Conservation (phyloP, 1,140 invertebrate genomes). For the Anagrus nilaparvatae region DNA sequence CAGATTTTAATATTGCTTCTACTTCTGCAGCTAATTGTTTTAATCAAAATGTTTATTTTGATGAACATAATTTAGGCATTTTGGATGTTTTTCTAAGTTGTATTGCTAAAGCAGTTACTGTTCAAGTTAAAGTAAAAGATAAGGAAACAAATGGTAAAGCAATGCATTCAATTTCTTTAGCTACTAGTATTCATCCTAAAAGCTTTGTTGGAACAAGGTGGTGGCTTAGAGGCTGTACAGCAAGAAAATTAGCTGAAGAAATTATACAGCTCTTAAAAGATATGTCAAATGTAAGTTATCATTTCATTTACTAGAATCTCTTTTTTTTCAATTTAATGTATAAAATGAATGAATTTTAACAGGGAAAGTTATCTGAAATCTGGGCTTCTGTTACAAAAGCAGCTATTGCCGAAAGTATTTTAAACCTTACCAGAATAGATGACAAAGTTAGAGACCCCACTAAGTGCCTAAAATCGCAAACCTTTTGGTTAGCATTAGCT, state of each 20-base stretch:
- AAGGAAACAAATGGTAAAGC: constrained; percentile 55
- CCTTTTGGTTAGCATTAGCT: constrained; percentile 85
- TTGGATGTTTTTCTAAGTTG: constrained; percentile 79
- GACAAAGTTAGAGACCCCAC: constrained; percentile 62
- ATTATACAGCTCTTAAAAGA: constrained; percentile 83
- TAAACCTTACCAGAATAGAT: constrained; percentile 72
- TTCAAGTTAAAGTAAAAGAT: constrained; percentile 79
- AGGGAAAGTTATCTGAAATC: constrained; percentile 75
- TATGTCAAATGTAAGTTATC: constrained; percentile 71
- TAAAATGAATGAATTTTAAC: constrained; percentile 10
- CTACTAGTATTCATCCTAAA: constrained; percentile 47
- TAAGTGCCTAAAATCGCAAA: constrained; percentile 70
- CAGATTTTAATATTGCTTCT: constrained; percentile 65
- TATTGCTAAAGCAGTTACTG: constrained; percentile 74
- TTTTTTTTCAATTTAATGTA: constrained; percentile 3
- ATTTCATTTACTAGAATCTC: constrained; percentile 15
- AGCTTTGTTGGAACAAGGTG: constrained; percentile 54
- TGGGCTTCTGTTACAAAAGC: constrained; percentile 84
- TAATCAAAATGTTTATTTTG: constrained; percentile 46
- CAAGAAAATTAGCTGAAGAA: constrained; percentile 73
- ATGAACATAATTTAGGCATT: constrained; percentile 55
- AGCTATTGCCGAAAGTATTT: constrained; percentile 83
- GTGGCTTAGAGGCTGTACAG: constrained; percentile 79
- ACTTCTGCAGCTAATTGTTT: constrained; percentile 38
- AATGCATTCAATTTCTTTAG: constrained; percentile 49